A percentile compares a stretch with the other conserved stretches of the same genome.
Conservation (phyloP, 2,113 vertebrate species). For the Mobula hypostoma region DNA sequence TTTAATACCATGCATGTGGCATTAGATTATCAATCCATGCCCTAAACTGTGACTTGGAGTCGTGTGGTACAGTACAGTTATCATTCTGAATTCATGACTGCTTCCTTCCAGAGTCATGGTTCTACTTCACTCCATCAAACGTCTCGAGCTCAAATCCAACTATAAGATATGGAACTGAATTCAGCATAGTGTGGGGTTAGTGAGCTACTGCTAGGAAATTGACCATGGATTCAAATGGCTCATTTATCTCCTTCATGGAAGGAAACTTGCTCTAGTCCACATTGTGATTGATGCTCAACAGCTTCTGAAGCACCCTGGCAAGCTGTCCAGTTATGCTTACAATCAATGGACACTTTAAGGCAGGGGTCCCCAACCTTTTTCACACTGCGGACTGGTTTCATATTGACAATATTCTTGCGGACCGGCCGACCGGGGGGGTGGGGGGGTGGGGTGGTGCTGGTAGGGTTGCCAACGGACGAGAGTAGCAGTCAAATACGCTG, state of each 20-base stretch:
- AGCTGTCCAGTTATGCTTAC: background rate
- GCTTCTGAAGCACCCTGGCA: background rate
- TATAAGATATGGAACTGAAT: background rate
- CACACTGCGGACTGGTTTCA: too few species aligned
- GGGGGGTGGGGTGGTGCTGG: too few species aligned
- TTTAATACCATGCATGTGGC: background rate
- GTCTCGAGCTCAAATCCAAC: background rate
- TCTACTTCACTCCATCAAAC: background rate
- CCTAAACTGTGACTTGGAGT: background rate
- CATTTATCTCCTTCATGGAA: background rate
- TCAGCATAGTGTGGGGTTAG: background rate
- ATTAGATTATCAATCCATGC: background rate
- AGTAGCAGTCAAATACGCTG: too few species aligned
- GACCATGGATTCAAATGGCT: background rate
- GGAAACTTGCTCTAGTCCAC: background rate
- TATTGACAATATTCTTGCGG: too few species aligned
- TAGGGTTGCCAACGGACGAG: too few species aligned
- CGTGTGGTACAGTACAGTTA: too few species aligned
- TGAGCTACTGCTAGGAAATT: background rate
- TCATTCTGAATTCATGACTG: too few species aligned
- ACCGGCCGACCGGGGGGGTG: too few species aligned
- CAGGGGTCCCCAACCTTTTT: too few species aligned
- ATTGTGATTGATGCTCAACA: background rate
- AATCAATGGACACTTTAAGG: background rate
- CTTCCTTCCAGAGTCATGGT: too few species aligned